Percentiles rank a stretch among this genome's conserved stretches.
Evolutionary conservation across 2,888 invertebrate species (phyloP).

Genomic region (Cerastis leucographa): DNA sequence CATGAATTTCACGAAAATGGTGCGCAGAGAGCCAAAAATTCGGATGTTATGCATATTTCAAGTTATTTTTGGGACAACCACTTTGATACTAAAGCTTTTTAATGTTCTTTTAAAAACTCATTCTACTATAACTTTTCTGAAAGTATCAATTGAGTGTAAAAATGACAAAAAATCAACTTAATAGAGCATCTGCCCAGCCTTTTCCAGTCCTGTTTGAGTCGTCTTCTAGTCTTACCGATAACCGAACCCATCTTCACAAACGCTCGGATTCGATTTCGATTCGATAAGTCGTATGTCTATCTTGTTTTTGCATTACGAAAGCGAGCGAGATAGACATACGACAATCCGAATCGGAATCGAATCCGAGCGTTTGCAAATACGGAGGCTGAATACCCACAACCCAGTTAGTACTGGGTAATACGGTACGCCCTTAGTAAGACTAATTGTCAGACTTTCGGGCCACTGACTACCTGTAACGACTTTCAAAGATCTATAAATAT

Average conservation of each 20-base stretch:
- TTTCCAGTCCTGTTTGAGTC: not conserved
- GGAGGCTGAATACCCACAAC: too few species aligned
- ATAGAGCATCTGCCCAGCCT: too few species aligned
- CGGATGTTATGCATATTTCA: slow-evolving; percentile 21
- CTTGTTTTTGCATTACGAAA: too few species aligned
- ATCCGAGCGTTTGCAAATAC: too few species aligned
- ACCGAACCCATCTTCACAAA: not conserved
- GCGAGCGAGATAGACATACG: too few species aligned
- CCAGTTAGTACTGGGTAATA: too few species aligned
- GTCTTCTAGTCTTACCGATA: not conserved
- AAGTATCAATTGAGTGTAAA: not conserved
- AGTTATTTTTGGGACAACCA: slow-evolving; percentile 22
- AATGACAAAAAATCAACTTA: too few species aligned
- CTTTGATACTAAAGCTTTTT: slow-evolving; percentile 5
- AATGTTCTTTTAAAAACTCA: not conserved
- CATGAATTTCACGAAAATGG: slow-evolving; percentile 25
- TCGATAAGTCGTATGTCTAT: too few species aligned
- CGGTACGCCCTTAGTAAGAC: not conserved
- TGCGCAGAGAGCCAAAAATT: slow-evolving; percentile 23
- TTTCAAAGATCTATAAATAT: not conserved
- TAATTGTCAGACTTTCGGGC: not conserved
- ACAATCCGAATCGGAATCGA: too few species aligned
- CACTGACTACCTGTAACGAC: not conserved
- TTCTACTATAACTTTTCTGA: not conserved
- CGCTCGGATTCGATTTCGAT: too few species aligned